Evolutionary conservation across 2,797 vertebrate species (phyloP).

Genomic region (Acanthornis magna): DNA sequence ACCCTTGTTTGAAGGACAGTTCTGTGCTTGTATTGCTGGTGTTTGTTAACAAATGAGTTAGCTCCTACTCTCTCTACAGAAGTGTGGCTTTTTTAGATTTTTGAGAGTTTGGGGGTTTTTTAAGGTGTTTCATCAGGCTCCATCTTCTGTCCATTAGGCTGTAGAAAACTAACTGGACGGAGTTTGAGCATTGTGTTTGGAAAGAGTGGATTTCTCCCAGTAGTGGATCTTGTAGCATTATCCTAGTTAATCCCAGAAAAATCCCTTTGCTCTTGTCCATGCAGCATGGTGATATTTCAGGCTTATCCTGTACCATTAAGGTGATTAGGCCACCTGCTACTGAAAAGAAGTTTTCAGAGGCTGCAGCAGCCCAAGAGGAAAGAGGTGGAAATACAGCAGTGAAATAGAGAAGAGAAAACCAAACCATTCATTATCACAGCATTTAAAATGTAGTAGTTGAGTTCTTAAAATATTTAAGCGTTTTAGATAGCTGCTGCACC

Average conservation of each 20-base stretch:
- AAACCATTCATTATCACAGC: not conserved
- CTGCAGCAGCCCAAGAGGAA: not conserved
- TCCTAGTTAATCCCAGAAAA: conserved; percentile 6
- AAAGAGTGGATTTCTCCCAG: not conserved
- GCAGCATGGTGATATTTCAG: not conserved
- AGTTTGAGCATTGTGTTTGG: not conserved
- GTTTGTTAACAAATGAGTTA: not conserved
- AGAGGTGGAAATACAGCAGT: not conserved
- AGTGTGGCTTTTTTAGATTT: not conserved
- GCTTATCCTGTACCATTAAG: conserved; percentile 1
- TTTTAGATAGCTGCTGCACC: not conserved
- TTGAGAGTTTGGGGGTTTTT: rapidly evolving
- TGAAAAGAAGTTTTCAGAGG: not conserved
- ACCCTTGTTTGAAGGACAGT: not conserved
- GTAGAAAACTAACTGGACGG: not conserved
- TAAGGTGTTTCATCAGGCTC: not conserved
- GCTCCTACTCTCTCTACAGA: not conserved
- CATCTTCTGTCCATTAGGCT: not conserved
- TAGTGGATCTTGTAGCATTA: conserved; percentile 8
- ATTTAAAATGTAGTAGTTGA: not conserved
- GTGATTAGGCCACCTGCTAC: conserved; percentile 13
- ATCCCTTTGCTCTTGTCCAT: conserved; percentile 3
- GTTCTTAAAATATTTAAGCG: not conserved
- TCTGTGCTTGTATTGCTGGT: not conserved
- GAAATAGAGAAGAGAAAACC: not conserved